Evolutionary conservation across 2,888 invertebrate species (phyloP), one percentile per base, ranked within the genome.

Genomic region (Bibio marci): DNA sequence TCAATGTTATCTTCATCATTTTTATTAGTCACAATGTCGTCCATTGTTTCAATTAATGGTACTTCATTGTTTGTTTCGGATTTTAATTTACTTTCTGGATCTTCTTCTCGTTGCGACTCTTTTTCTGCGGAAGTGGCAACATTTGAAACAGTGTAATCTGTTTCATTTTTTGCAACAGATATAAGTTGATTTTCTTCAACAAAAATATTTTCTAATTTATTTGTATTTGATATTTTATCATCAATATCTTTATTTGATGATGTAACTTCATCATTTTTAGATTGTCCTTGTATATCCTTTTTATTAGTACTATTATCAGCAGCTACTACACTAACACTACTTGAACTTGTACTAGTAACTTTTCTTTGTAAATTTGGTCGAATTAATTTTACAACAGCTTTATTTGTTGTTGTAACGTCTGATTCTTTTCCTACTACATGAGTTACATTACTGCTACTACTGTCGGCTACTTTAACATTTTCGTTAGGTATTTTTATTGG

Each of bases 181-280:
- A n/a, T n/a, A n/a, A n/a, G n/a, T n/a, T n/a, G n/a, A n/a, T n/a
- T n/a, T n/a, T n/a, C n/a, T n/a, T n/a, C n/a, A n/a, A n/a, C n/a
- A n/a, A n/a, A n/a, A n/a, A n/a, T n/a, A n/a, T n/a, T n/a, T n/a
- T 18, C 19, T 3, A 25, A 12, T 25, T 22, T 5, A 25, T 25
- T 35, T 25, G 25, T 10, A n/a, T 35, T 26, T 25, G 4, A 3
- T 22, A 19, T 22, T 13, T 13, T 19, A 8, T 47, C 30, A 22
- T 52, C 52, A 5, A 45, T 39, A 40, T 49, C 51, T 36, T 49
- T 48, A 15, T 43, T 48, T 14, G 44, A 49, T 4, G 49, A 41
- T 4, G 47, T 44, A 0, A 45, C 48, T 39, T 49, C 51, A 22
- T 48, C 47, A 7, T 42, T 38, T 43, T 41, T 17, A 18, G 46